Evolutionary conservation across 2,797 vertebrate genomes (phyloP), one percentile per base, ranked within the genome.

Genomic region (Chromis chromis): DNA sequence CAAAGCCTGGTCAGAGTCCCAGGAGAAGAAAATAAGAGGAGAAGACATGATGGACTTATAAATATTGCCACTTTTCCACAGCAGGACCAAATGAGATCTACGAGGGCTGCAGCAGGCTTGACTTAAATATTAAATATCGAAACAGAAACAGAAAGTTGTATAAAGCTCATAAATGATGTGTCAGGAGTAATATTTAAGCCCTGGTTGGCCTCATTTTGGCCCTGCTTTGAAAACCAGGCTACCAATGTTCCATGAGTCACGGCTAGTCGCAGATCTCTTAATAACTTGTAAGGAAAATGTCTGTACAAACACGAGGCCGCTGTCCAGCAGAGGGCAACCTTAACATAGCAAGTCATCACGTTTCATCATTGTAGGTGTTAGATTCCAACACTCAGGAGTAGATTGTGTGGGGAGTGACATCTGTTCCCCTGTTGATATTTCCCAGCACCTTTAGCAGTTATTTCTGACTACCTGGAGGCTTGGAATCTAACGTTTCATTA

Each of bases 1-100:
- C 92, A 99, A 99, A 93, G 98, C 97, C 46, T 99, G 98, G 98
- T 92, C 96, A 12, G 97, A 99, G 90, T 99, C 97, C 49, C 96
- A 98, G 87, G 98, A 99, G 79, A 99, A 99, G 92, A 98, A 98
- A 90, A 83, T 92, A 49, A 96, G 91, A 94, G 96, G 95, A 64
- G 96, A 96, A 21, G 96, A 96, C 25, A 94, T 94, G 86, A 93
- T 96, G 91, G 96, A 97, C 89, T 88, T 98, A 25, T 98, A 86
- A 97, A 86, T 28, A 12, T 22, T 54, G 2, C 55, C 36, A 5
- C 46, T 71, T 48, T 52, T 71, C 48, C 57, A 53, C 54, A 25
- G 56, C 31, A 52, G 74, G 31, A 76, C 67, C 60, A 74, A 71
- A 66, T 31, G 19, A 59, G 33, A 74, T 14, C 56, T 42, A 24